phyloP scores from a whole-genome alignment of 2,888 invertebrate genomes.

The Cataglyphis rosenhaueri region DNA sequence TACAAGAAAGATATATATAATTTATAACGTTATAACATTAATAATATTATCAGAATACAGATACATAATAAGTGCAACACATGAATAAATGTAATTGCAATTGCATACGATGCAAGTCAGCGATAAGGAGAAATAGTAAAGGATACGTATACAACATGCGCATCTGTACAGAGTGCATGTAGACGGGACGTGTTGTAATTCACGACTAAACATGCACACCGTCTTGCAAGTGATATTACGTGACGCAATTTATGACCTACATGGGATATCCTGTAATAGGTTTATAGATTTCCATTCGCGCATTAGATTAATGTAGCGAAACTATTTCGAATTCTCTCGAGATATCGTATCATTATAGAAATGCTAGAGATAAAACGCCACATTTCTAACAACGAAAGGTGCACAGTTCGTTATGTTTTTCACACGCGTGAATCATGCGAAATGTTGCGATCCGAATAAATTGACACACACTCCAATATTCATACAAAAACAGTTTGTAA shows the following conservation, averaged over 20 bases:
- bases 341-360: neutral
- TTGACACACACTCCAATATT: neutral
- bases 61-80: neutral
- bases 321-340: slow-evolving; percentile 27
- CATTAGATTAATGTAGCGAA: slow-evolving; percentile 56
- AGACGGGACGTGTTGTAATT: slow-evolving; percentile 67
- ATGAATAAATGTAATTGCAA: neutral
- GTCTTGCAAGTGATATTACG: slow-evolving; percentile 76
- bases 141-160: slow-evolving; percentile 45
- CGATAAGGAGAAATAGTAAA: neutral
- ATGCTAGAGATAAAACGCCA: neutral
- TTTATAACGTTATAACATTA: neutral
- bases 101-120: neutral
- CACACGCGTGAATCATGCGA: neutral
- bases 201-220: slow-evolving; percentile 68
- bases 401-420: neutral
- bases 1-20: neutral
- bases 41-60: neutral
- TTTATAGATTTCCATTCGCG: slow-evolving; percentile 23
- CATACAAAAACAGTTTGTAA: neutral
- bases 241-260: slow-evolving; percentile 75
- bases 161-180: slow-evolving; percentile 65
- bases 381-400: neutral
- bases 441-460: neutral
- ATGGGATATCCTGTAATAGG: slow-evolving; percentile 36